A percentile compares a stretch with the other conserved stretches of the same genome.
Evolutionary conservation across 2,113 vertebrate genomes (phyloP).

Genomic region (Coregonus clupeaformis): DNA sequence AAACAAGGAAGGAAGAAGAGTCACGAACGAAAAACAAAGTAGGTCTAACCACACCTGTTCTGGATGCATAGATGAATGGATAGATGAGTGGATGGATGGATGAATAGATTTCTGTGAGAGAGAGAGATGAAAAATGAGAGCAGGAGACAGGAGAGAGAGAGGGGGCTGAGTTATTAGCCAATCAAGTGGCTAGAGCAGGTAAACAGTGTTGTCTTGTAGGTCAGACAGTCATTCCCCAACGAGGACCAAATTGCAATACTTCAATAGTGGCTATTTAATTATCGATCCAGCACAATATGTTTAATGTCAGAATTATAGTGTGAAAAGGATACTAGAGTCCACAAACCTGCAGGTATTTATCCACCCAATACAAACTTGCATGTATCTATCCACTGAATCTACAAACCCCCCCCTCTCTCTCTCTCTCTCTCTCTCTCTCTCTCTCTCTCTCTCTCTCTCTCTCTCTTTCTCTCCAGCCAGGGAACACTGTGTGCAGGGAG

Average conservation of each 20-base stretch:
- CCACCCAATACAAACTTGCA: too few relatives aligned
- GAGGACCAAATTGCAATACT: not conserved
- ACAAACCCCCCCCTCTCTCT: too few relatives aligned
- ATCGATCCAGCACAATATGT: too few relatives aligned
- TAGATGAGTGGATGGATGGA: not conserved
- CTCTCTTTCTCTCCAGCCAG: constrained; percentile 42
- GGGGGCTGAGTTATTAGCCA: not conserved
- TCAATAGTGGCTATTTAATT: too few relatives aligned
- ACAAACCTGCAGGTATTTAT: too few relatives aligned
- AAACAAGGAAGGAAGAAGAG: not conserved
- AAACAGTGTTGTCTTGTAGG: constrained; percentile 30
- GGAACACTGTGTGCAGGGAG: constrained; percentile 57
- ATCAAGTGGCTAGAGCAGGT: not conserved
- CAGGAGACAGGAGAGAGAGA: not conserved
- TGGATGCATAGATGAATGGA: not conserved
- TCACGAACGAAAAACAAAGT: constrained; percentile 43
- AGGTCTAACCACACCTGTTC: constrained; percentile 61
- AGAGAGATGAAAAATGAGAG: not conserved
- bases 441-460: constrained; percentile 3
- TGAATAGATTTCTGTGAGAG: not conserved
- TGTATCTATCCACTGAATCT: too few relatives aligned
- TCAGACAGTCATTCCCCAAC: not conserved
- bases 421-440: too few relatives aligned
- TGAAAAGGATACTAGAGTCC: too few relatives aligned
- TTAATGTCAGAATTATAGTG: too few relatives aligned